Percentiles rank a stretch among this genome's conserved stretches.
These are phyloP conservation scores for Aleiodes alternator DNA, from an alignment of 2,888 invertebrate species.

Conservation along the genomic window DNA sequence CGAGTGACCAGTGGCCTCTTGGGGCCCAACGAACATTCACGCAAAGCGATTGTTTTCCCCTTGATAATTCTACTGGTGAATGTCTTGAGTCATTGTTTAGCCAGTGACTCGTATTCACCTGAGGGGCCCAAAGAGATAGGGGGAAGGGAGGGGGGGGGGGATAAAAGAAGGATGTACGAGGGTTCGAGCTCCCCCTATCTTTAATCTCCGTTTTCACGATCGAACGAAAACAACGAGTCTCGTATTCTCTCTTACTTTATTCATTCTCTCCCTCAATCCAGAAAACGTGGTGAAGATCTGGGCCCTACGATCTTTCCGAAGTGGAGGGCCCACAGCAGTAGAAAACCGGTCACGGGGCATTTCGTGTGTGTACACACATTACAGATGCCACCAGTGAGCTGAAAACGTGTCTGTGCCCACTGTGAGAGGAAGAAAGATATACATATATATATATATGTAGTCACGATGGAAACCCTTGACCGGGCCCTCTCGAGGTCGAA, in stretches of 20 bases:
- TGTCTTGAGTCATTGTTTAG: slow-evolving; percentile 39
- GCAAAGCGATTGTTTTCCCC: not conserved
- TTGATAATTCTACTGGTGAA: slow-evolving; percentile 17
- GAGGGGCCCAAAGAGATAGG: slow-evolving; percentile 34
- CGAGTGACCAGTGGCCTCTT: too few species aligned
- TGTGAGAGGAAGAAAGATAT: not conserved
- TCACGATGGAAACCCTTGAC: slow-evolving; percentile 43
- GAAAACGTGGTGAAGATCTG: slow-evolving; percentile 21
- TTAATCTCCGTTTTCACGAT: slow-evolving; percentile 54
- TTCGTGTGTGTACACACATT: slow-evolving; percentile 55
- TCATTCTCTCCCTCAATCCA: not conserved
- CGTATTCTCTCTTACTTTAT: not conserved
- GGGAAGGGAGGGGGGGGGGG: slow-evolving; percentile 29
- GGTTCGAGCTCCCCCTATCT: slow-evolving; percentile 30
- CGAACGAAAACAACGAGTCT: slow-evolving; percentile 48
- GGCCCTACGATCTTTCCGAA: slow-evolving; percentile 43
- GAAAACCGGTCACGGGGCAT: slow-evolving; percentile 69
- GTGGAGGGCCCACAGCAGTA: slow-evolving; percentile 28
- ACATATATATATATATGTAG: not conserved
- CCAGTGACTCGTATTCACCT: slow-evolving; percentile 11
- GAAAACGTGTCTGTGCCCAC: slow-evolving; percentile 21
- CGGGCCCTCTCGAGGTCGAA: slow-evolving; percentile 42
- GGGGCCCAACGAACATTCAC: too few species aligned
- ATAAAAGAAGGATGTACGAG: slow-evolving; percentile 23
- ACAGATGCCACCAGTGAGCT: slow-evolving; percentile 51